Evolutionary conservation across 2,888 invertebrate species (phyloP), one percentile per base, ranked within the genome.

Genomic region (Periphyllus acericola): DNA sequence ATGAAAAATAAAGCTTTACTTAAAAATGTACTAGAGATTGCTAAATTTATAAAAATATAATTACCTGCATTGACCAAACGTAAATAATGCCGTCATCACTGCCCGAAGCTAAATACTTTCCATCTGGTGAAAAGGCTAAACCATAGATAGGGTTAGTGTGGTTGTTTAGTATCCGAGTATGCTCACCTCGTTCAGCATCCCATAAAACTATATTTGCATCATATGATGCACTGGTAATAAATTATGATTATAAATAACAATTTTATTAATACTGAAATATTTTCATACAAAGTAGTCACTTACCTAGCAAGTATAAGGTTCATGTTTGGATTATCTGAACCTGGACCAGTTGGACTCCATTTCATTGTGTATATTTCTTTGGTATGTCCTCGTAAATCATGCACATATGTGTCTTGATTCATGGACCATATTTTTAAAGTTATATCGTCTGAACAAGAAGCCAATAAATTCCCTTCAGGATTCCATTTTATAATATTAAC

Each of bases 401-500:
- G 98, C 8, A 98, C 97, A 93, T 98, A 98, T 0, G 94, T 95
- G 91, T 98, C 98, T 91, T 98, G 96, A 91, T 96, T 97, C 98
- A 99, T 98, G 81, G 97, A 98, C 99, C 99, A 99, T 91, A 99
- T 99, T 93, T 99, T 99, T 19, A 99, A 93, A 9, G 99, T 99
- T 98, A 98, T 99, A 91, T 99, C 99, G 92, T 99, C 99, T 0
- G 99, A 99, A 92, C 99, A 99, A 21, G 99, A 99, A 4, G 99
- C 99, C 89, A 99, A 93, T 86, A 99, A 93, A 91, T 96, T 96
- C 71, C 99, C 99, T 93, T 98, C 97, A 8, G 99, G 99, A 92
- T 99, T 99, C 99, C 99, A 99, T 92, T 99, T 99, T 90, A 99
- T 99, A 52, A 99, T 99, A 93, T 99, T 99, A 0, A 99, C 99